Evolutionary conservation across 2,113 vertebrate genomes (phyloP), one percentile per base, ranked within the genome.

Genomic region (Lathamus discolor): DNA sequence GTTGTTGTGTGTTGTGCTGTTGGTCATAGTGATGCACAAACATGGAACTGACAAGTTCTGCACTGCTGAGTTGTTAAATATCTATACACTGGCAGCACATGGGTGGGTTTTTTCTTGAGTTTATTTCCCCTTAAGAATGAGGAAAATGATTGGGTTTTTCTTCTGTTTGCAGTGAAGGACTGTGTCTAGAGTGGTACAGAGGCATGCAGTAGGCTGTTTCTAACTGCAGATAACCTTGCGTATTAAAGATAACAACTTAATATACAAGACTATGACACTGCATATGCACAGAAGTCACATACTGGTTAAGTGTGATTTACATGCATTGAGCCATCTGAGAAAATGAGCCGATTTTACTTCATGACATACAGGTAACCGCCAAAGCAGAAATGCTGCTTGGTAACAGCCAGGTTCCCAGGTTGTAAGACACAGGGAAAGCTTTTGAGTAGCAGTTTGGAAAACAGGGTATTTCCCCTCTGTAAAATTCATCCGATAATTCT

Each of bases 51-150:
- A 8, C 14, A 19, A 41, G 13, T 55, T 48, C 46, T 48, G 51
- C 10, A 3, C 41, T 77, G 31, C 57, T 44, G 51, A 19, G 27
- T 46, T 17, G 19, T 24, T 22, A 31, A 39, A 24, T 15, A 8
- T 29, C n/a, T 69, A 1, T 7, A 59, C 35, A 4, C n/a, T 0
- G 1, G 23, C 69, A 84, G 22, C 41, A 37, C 7, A 2, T 27
- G 44, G 41, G 28, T 9, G 31, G 11, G 4, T 62, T 7, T 11
- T 46, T 41, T 55, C 17, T 31, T 57, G 43, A 31, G 33, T 75
- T 83, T 37, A 67, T 94, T 91, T 79, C 35, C 49, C 11, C 17
- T 35, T 31, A 35, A 52, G 13, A 83, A 51, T 29, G 41, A 86
- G 18, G 24, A 35, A 75, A 87, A 54, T 46, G 20, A 15, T 23